These are phyloP conservation scores for Eira barbara DNA, from an alignment of 2,113 vertebrate species.

Conservation along the genomic window DNA sequence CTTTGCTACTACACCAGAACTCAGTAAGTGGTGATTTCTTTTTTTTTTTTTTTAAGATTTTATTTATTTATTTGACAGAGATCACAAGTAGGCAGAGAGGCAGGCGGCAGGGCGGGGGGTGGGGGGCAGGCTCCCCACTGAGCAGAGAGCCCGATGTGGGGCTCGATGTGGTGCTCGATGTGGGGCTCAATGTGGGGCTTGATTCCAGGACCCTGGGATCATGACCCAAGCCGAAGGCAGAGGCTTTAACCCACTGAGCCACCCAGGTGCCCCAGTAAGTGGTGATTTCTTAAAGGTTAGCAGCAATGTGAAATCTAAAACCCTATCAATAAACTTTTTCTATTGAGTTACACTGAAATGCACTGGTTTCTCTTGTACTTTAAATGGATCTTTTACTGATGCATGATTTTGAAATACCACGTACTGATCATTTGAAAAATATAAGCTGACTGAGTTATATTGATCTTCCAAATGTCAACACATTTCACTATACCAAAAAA, in stretches of 20 bases:
- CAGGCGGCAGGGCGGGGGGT: too few relatives aligned
- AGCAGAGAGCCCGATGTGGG: too few relatives aligned
- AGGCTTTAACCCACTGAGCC: too few relatives aligned
- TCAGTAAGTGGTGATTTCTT: not conserved
- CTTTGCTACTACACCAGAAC: not conserved
- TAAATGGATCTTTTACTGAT: not conserved
- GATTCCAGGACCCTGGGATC: too few relatives aligned
- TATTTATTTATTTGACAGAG: too few relatives aligned
- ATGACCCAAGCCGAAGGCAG: too few relatives aligned
- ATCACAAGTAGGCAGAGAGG: too few relatives aligned
- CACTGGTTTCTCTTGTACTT: not conserved
- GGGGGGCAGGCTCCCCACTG: too few relatives aligned
- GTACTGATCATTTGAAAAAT: not conserved
- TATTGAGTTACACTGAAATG: not conserved
- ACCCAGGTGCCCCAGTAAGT: too few relatives aligned
- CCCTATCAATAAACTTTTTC: not conserved
- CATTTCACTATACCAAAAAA: not conserved
- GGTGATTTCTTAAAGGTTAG: not conserved
- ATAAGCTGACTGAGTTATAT: not conserved
- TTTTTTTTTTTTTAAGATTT: too few relatives aligned
- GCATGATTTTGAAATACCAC: not conserved
- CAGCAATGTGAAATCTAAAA: constrained; percentile 22
- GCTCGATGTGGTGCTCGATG: too few relatives aligned
- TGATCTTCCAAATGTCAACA: not conserved
- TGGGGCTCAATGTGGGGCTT: too few relatives aligned